Evolutionary conservation across 2,888 invertebrate species (phyloP), one percentile per base, ranked within the genome.

Genomic region (Agriopis leucophaearia): DNA sequence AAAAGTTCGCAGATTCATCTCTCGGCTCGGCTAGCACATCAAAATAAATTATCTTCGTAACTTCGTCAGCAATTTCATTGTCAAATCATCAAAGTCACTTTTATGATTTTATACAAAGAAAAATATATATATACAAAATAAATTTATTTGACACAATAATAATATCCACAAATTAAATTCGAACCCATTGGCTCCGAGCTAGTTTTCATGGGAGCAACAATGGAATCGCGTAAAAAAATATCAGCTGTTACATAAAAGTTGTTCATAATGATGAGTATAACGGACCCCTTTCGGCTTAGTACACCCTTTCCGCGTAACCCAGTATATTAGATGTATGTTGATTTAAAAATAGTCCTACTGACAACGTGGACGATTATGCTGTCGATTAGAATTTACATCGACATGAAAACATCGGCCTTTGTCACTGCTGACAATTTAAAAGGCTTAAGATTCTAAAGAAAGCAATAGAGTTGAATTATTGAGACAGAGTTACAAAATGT

Each of bases 1-100:
- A 52, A 66, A 66, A 62, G 15, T 42, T 64, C 36, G 18, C n/a
- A 48, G 48, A 42, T 60, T 36, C 48, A 56, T 66, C 50, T 44
- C 47, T 40, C 35, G 35, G 35, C 18, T 47, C 55, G 35, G 9
- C 40, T 18, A 50, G 18, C 54, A 40, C 13, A 55, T 55, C 48
- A 66, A 57, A 35, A 48, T 59, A 54, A 35, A 36, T 52, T 13
- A 40, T 47, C 0, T n/a, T 52, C 35, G 35, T 57, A 35, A 15
- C 52, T 58, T 36, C 9, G 12, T 0, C 52, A n/a, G 47, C 18
- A 10, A 47, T 48, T 47, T 38, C 45, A 12, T 50, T 40, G 16
- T 55, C n/a, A n/a, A n/a, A n/a, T n/a, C n/a, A n/a, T n/a, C n/a
- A 36, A 1, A 13, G 36, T 50, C 12, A 8, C 27, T 27, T 50